These are phyloP conservation scores for Epinephelus awoara DNA, from an alignment of 2,797 vertebrate species.

Conservation along the genomic window DNA sequence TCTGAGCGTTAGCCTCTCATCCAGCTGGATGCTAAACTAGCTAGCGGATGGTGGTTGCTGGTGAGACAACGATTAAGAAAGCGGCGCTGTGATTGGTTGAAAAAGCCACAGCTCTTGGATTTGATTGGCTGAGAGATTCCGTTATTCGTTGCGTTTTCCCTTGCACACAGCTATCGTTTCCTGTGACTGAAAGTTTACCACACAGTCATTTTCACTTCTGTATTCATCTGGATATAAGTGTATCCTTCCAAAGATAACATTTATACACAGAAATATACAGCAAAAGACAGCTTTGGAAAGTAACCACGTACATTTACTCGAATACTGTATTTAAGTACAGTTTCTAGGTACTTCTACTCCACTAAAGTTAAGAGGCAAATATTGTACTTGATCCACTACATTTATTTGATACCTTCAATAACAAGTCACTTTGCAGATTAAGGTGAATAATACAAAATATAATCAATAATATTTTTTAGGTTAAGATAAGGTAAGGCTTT, in stretches of 20 bases:
- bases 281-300: too few relatives aligned
- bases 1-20: slow-evolving; percentile 39
- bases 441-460: too few relatives aligned
- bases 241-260: too few relatives aligned
- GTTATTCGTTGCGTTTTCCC: slow-evolving; percentile 66
- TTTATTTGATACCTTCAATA: neutral
- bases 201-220: neutral
- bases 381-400: neutral
- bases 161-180: neutral
- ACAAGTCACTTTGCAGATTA: neutral
- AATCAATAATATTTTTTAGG: neutral
- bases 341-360: too few relatives aligned
- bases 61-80: slow-evolving; percentile 25
- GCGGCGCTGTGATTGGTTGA: slow-evolving; percentile 70
- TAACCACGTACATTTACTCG: too few relatives aligned
- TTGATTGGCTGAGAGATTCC: slow-evolving; percentile 75
- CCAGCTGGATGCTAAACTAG: slow-evolving; percentile 64
- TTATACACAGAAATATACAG: too few relatives aligned
- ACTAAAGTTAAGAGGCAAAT: too few relatives aligned
- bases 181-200: slow-evolving; percentile 13
- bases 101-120: slow-evolving; percentile 3
- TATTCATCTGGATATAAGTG: too few relatives aligned
- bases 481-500: too few relatives aligned
- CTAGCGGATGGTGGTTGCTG: slow-evolving; percentile 41
- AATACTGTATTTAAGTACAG: too few relatives aligned